A percentile compares a stretch with the other conserved stretches of the same genome.
phyloP scores from a whole-genome alignment of 2,888 invertebrate genomes.

The Amiota minor region DNA sequence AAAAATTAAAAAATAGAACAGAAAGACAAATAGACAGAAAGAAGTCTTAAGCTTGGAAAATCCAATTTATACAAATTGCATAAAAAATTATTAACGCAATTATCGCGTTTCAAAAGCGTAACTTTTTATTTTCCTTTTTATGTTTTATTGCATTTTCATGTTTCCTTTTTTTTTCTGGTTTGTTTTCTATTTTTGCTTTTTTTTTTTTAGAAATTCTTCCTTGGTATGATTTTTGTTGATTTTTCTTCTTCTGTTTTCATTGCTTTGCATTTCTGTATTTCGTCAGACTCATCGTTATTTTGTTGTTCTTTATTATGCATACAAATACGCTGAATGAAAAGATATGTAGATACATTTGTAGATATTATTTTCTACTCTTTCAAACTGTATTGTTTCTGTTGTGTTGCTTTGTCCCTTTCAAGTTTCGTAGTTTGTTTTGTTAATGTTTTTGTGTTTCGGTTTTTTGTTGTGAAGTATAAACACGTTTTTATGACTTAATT shows the following conservation, averaged over 20 bases:
- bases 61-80: constrained; percentile 17
- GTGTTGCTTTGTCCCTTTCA: background rate
- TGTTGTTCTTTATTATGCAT: background rate
- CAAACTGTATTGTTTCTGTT: background rate
- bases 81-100: constrained; percentile 25
- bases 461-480: constrained; percentile 49
- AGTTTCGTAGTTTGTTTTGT: background rate
- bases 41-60: background rate
- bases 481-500: constrained; percentile 68
- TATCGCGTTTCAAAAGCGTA: constrained; percentile 17
- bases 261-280: too few species aligned
- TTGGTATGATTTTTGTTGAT: too few species aligned
- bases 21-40: background rate
- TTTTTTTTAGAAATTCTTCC: background rate
- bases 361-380: background rate
- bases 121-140: background rate
- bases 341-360: constrained; percentile 9
- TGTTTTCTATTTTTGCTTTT: background rate
- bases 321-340: constrained; percentile 10
- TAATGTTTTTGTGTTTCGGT: constrained; percentile 34
- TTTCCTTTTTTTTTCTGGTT: background rate
- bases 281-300: background rate
- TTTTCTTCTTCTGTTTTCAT: too few species aligned
- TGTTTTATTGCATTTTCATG: constrained; percentile 8
- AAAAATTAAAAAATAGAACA: too few species aligned